Percentiles rank a stretch among this genome's conserved stretches.
Conservation (phyloP, 1,140 invertebrate genomes). For the Melanaphis sacchari region DNA sequence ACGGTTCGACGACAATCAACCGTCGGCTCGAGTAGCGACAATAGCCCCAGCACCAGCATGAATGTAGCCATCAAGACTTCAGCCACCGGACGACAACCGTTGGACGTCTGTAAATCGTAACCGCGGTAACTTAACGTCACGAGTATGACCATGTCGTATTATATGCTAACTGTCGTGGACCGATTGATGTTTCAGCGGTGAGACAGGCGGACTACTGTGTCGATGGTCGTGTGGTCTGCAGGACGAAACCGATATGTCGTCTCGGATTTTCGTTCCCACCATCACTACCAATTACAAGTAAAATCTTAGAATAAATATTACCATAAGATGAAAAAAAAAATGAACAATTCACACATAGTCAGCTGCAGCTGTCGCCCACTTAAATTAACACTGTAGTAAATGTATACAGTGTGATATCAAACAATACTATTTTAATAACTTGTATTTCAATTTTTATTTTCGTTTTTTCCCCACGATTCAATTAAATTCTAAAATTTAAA, state of each 20-base stretch:
- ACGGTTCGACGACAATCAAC: background rate
- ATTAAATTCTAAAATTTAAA: too few relatives aligned
- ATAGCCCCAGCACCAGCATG: background rate
- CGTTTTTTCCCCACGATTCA: too few relatives aligned
- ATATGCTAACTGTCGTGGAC: background rate
- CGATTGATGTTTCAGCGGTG: background rate
- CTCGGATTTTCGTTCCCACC: background rate
- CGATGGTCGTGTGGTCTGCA: background rate
- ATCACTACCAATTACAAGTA: background rate
- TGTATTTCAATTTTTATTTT: too few relatives aligned
- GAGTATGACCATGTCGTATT: background rate
- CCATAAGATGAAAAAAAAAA: background rate
- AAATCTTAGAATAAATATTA: background rate
- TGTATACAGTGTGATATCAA: background rate
- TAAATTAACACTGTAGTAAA: background rate
- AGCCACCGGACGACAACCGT: background rate
- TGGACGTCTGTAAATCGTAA: background rate
- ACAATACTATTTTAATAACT: background rate
- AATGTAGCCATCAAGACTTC: background rate
- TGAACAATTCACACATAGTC: background rate
- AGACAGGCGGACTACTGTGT: background rate
- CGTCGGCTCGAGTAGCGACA: background rate
- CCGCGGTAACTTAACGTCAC: slow-evolving; percentile 15
- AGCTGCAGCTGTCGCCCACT: background rate
- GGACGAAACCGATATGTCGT: background rate